Evolutionary conservation across 2,113 vertebrate genomes (phyloP).

Genomic region (Pedionomus torquatus): DNA sequence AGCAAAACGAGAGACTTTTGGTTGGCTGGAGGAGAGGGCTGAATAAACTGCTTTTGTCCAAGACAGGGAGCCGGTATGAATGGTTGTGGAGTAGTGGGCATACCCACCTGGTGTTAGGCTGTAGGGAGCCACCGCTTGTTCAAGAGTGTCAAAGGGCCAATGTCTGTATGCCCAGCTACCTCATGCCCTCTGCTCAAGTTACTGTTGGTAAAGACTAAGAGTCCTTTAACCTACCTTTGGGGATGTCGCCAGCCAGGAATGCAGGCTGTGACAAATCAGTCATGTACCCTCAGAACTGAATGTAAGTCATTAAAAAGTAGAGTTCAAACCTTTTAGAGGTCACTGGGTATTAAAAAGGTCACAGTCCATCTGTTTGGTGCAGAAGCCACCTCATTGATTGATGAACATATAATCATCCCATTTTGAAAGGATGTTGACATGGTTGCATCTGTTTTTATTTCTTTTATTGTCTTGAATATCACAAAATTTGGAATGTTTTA

Average conservation of each 20-base stretch:
- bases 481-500: neutral
- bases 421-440: neutral
- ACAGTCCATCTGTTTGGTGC: neutral
- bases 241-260: neutral
- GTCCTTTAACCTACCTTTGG: neutral
- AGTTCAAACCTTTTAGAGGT: neutral
- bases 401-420: neutral
- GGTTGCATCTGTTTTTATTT: neutral
- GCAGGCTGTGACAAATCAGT: neutral
- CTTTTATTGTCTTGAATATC: neutral
- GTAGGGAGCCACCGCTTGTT: neutral
- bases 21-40: neutral
- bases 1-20: rapidly evolving
- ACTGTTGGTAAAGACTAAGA: neutral
- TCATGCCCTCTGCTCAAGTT: neutral
- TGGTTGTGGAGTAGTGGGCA: neutral
- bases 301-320: neutral
- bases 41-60: neutral
- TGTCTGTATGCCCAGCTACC: neutral
- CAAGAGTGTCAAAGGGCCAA: neutral
- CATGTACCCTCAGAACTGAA: neutral
- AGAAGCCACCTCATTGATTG: neutral
- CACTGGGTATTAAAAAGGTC: neutral
- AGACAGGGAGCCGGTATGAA: neutral
- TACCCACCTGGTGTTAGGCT: neutral